These are phyloP conservation scores for Amphiprion clarkii DNA, from an alignment of 2,797 vertebrate species.

Conservation along the genomic window DNA sequence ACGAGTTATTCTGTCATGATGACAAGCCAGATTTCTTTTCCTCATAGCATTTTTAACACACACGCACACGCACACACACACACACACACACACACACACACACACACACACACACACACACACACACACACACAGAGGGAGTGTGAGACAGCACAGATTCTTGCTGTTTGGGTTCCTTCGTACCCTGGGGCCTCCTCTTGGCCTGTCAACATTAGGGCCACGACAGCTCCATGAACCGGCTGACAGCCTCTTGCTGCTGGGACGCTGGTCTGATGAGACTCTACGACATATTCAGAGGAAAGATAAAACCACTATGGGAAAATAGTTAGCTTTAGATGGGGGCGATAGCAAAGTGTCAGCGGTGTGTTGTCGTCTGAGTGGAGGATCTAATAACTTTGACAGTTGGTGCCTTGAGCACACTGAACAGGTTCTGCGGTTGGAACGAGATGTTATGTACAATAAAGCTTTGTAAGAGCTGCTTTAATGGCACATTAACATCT, in stretches of 20 bases:
- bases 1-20: conserved; percentile 20
- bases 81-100: not conserved
- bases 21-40: not conserved
- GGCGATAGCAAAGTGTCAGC: conserved; percentile 42
- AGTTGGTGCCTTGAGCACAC: conserved; percentile 44
- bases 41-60: conserved; percentile 3
- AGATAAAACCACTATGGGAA: conserved; percentile 64
- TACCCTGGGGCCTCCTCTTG: conserved; percentile 48
- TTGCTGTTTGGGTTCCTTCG: conserved; percentile 53
- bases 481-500: not conserved
- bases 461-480: conserved; percentile 38
- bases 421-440: conserved; percentile 58
- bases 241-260: conserved; percentile 43
- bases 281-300: conserved; percentile 52
- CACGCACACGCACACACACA: conserved; percentile 4
- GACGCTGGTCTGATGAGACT: conserved; percentile 48
- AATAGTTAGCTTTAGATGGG: conserved; percentile 56
- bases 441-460: conserved; percentile 43
- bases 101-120: not conserved
- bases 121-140: conserved; percentile 2
- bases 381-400: conserved; percentile 53
- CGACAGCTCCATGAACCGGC: conserved; percentile 32
- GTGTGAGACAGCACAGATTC: conserved; percentile 38
- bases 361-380: conserved; percentile 42
- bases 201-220: conserved; percentile 57